Evolutionary conservation across 1,140 invertebrate genomes (phyloP), one percentile per base, ranked within the genome.

Genomic region (Mactra quadrangularis): DNA sequence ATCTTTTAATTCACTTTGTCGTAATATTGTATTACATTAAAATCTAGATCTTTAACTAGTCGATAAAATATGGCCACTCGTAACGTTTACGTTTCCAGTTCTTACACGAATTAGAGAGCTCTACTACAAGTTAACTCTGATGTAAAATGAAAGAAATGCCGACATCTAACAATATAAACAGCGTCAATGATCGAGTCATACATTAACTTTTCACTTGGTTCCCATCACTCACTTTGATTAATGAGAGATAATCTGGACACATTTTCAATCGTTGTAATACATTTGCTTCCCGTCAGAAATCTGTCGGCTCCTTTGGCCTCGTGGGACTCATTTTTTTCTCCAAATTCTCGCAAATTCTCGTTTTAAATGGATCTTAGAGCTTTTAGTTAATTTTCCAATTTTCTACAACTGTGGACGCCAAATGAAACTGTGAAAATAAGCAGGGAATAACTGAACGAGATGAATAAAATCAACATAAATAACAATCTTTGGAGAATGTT

Each of bases 251-350:
- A n/a, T n/a, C 25, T 35, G 2, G 38, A 6, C 59, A 62, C 33
- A 62, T 62, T 62, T 62, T n/a, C 31, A n/a, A 35, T 38, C 11
- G 35, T 64, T 64, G 35, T 64, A 64, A 64, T 64, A 64, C 38
- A 64, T 64, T 64, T 64, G 22, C 19, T 41, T 25, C 11, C 35
- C 47, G 60, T 41, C 35, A 62, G n/a, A 19, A 62, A 62, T 62
- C 59, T 33, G 33, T 11, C 59, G 31, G 15, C n/a, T 62, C 33
- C 33, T 35, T 62, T 6, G 9, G 19, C 6, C 59, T 19, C 59
- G 17, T 62, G 59, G 29, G 59, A 62, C 31, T 4, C 29, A 62
- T n/a, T n/a, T 62, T 62, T 38, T 47, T 47, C 45, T 9, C 17
- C 29, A n/a, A 62, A 35, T 35, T 62, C 59, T 35, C 59, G 59